A percentile compares a stretch with the other conserved stretches of the same genome.
Evolutionary conservation across 2,113 vertebrate species (phyloP).

Genomic region (Pygoscelis adeliae): DNA sequence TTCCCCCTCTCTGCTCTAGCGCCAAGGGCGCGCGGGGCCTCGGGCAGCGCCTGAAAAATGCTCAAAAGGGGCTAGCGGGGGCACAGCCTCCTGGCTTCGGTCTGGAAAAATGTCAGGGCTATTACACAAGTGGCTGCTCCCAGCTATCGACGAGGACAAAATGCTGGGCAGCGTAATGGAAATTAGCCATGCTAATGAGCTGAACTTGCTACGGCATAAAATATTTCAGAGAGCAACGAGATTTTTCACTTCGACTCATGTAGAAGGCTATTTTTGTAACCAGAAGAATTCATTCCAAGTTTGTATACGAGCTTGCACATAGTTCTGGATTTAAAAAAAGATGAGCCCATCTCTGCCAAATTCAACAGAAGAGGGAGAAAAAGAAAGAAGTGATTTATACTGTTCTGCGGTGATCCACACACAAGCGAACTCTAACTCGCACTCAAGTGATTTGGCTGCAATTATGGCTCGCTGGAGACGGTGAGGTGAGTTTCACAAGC

Average conservation of each 20-base stretch:
- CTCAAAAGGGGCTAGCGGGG: fast-evolving
- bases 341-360: slow-evolving; percentile 4
- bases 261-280: slow-evolving; percentile 22
- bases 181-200: slow-evolving; percentile 20
- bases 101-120: neutral
- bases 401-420: neutral
- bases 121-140: neutral
- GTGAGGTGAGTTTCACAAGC: neutral
- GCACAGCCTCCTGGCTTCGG: neutral
- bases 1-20: neutral
- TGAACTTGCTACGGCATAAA: slow-evolving; percentile 11
- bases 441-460: neutral
- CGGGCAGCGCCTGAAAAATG: neutral
- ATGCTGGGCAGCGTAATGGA: neutral
- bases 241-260: neutral
- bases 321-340: neutral
- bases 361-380: neutral
- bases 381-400: neutral
- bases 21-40: neutral
- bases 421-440: fast-evolving
- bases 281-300: slow-evolving; percentile 18
- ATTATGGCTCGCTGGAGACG: too few species aligned
- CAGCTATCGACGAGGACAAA: neutral
- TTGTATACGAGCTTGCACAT: neutral
- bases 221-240: neutral